Percentiles rank a stretch among this genome's conserved stretches.
Evolutionary conservation across 2,888 invertebrate species (phyloP).

Genomic region (Ceriagrion tenellum): DNA sequence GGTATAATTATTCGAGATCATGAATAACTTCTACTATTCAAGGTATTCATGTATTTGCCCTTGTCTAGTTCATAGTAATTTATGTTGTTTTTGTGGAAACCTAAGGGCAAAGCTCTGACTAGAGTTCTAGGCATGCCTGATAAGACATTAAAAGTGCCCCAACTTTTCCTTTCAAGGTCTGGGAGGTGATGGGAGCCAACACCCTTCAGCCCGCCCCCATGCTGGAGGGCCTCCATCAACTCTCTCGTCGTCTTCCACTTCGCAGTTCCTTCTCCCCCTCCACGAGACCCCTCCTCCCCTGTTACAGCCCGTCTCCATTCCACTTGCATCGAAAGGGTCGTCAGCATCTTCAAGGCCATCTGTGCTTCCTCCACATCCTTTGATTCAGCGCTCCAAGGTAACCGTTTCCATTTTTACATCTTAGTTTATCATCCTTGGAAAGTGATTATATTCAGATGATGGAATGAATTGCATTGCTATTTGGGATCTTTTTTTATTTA

Average conservation of each 20-base stretch:
- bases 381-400: slow-evolving; percentile 50
- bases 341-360: slow-evolving; percentile 47
- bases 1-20: too few relatives aligned
- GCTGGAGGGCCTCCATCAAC: slow-evolving; percentile 9
- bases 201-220: background rate
- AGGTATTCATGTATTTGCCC: too few relatives aligned
- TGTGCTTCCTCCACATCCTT: slow-evolving; percentile 44
- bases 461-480: too few relatives aligned
- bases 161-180: background rate
- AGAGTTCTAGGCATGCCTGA: too few relatives aligned
- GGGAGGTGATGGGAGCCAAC: background rate
- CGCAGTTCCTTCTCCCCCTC: slow-evolving; percentile 35
- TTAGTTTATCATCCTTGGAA: too few relatives aligned
- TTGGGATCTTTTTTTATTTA: too few relatives aligned
- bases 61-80: too few relatives aligned
- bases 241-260: slow-evolving; percentile 17
- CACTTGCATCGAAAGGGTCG: slow-evolving; percentile 40
- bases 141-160: too few relatives aligned
- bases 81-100: too few relatives aligned
- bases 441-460: too few relatives aligned
- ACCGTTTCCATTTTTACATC: background rate
- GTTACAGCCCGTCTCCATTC: background rate
- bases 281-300: background rate
- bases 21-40: too few relatives aligned
- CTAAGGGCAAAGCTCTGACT: too few relatives aligned